These are phyloP conservation scores for Alligator sinensis DNA, from an alignment of 2,113 vertebrate species.

Conservation along the genomic window DNA sequence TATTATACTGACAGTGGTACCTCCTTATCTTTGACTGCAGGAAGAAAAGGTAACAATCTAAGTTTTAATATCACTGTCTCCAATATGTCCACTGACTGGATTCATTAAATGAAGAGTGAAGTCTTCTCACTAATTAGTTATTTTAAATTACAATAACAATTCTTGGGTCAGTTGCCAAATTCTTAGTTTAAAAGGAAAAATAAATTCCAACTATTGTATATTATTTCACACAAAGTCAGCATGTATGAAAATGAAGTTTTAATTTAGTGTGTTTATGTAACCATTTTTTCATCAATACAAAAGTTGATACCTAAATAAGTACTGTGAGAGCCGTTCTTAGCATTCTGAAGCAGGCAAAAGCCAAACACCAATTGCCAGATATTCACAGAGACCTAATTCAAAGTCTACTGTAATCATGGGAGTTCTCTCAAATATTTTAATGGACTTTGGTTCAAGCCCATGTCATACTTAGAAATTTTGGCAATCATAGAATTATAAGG, in stretches of 20 bases:
- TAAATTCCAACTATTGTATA: not conserved
- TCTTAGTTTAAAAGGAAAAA: constrained; percentile 33
- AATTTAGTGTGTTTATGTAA: not conserved
- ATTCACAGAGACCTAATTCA: not conserved
- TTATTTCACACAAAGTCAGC: not conserved
- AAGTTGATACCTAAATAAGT: not conserved
- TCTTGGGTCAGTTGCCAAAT: not conserved
- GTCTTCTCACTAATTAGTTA: constrained; percentile 53
- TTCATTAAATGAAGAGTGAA: constrained; percentile 57
- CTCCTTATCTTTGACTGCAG: constrained; percentile 64
- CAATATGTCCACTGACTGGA: constrained; percentile 56
- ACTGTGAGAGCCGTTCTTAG: not conserved
- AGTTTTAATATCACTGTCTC: constrained; percentile 67
- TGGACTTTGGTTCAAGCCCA: not conserved
- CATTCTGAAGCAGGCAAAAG: not conserved
- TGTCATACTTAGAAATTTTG: rapidly evolving
- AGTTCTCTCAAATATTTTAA: not conserved
- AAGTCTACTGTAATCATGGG: not conserved
- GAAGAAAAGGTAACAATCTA: constrained; percentile 72
- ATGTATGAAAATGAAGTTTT: not conserved
- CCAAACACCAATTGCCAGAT: not conserved
- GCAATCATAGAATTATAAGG: not conserved
- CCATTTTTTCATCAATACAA: not conserved
- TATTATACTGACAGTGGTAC: constrained; percentile 62
- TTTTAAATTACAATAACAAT: constrained; percentile 44